phyloP scores from a whole-genome alignment of 2,113 vertebrate species.

The Sapayoa aenigma region DNA sequence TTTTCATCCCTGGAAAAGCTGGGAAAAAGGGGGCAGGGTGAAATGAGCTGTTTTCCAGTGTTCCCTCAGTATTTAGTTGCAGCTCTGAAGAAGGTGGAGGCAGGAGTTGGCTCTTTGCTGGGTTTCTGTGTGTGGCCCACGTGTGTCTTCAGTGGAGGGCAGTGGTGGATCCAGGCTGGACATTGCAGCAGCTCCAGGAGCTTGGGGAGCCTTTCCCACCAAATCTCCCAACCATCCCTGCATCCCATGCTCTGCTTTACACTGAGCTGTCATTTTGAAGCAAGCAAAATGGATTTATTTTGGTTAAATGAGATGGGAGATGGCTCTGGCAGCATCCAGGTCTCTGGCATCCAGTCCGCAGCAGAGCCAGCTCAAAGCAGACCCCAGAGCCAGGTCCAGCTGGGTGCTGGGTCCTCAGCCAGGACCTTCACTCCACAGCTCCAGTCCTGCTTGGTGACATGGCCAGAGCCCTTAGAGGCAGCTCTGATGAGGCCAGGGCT shows the following conservation, averaged over 20 bases:
- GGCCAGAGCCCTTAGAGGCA: background rate
- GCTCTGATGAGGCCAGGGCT: background rate
- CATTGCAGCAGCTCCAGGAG: background rate
- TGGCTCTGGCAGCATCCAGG: background rate
- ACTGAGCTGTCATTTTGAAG: background rate
- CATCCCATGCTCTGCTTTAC: background rate
- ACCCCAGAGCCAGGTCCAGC: background rate
- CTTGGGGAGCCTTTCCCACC: background rate
- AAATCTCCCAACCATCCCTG: background rate
- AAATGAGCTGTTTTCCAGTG: rapidly evolving
- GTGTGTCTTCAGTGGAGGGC: background rate
- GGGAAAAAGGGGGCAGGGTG: background rate
- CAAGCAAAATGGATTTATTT: background rate
- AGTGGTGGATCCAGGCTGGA: background rate
- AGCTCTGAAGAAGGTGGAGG: background rate
- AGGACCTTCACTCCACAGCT: rapidly evolving
- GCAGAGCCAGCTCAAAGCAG: background rate
- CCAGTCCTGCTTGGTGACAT: rapidly evolving
- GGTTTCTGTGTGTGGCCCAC: too few relatives aligned
- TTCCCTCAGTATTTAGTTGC: background rate
- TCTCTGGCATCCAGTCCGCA: rapidly evolving
- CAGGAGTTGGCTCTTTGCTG: background rate
- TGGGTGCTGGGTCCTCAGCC: background rate
- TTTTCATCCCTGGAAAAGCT: rapidly evolving
- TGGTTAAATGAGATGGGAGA: rapidly evolving